A percentile compares a stretch with the other conserved stretches of the same genome.
These are phyloP conservation scores for Chamaetylas fuelleborni DNA, from an alignment of 2,113 vertebrate species.

Conservation along the genomic window DNA sequence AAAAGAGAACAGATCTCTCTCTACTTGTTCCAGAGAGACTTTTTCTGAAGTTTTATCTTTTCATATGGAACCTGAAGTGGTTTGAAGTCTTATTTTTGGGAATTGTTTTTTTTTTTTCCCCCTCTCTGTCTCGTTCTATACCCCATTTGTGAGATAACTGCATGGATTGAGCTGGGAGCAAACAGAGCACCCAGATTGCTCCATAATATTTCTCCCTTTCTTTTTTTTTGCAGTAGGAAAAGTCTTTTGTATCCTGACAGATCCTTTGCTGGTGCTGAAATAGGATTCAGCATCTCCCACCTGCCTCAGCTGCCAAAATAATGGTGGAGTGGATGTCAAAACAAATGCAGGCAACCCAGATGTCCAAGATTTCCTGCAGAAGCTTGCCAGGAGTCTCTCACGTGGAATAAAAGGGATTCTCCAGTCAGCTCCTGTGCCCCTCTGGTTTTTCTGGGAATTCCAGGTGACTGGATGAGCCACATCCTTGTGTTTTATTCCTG, in stretches of 20 bases:
- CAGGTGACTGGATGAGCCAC: neutral
- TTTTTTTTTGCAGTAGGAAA: neutral
- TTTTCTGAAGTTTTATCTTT: too few relatives aligned
- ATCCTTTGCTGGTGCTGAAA: neutral
- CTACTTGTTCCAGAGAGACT: too few relatives aligned
- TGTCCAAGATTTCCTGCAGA: neutral
- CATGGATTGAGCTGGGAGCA: neutral
- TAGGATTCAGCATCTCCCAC: neutral
- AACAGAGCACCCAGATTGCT: neutral
- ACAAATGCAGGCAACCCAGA: neutral
- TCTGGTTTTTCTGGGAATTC: too few relatives aligned
- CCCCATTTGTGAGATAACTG: neutral
- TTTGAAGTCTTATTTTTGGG: neutral
- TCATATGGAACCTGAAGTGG: fast-evolving
- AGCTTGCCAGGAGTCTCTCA: neutral
- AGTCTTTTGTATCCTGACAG: neutral
- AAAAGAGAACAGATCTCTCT: neutral
- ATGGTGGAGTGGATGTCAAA: neutral
- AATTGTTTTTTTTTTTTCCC: fast-evolving
- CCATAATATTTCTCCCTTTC: neutral
- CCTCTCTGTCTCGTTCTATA: neutral
- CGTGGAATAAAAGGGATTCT: neutral
- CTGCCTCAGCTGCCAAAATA: neutral
- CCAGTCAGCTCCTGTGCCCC: neutral
- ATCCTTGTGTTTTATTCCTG: neutral